Evolutionary conservation across 1,140 invertebrate species (phyloP).

Genomic region (Drosophila sturtevanti): DNA sequence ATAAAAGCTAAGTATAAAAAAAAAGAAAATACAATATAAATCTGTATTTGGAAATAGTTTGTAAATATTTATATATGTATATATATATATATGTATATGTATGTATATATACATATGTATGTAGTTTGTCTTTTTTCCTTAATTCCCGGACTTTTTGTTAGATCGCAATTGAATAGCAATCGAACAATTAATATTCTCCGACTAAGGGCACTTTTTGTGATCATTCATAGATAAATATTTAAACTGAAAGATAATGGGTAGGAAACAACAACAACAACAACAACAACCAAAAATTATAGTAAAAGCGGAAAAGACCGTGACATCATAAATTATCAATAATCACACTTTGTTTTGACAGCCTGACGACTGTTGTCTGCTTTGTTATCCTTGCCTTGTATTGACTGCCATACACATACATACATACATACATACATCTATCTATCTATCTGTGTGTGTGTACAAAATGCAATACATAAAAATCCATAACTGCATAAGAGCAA

Average conservation of each 20-base stretch:
- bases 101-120: too few relatives aligned
- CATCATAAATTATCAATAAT: slow-evolving; percentile 82
- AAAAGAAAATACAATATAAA: too few relatives aligned
- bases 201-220: not conserved
- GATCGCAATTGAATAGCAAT: slow-evolving; percentile 23
- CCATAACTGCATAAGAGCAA: slow-evolving; percentile 47
- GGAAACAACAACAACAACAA: slow-evolving; percentile 36
- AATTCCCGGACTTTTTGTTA: too few relatives aligned
- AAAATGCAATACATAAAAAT: slow-evolving; percentile 40
- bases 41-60: too few relatives aligned
- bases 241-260: not conserved
- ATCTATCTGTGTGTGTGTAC: slow-evolving; percentile 10
- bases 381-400: slow-evolving; percentile 47
- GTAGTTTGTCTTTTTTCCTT: too few relatives aligned
- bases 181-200: slow-evolving; percentile 12
- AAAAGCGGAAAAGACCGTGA: slow-evolving; percentile 69
- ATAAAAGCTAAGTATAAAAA: too few relatives aligned
- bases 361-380: slow-evolving; percentile 73
- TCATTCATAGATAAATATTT: not conserved
- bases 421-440: not conserved
- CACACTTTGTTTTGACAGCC: slow-evolving; percentile 82
- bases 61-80: too few relatives aligned
- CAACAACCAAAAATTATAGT: slow-evolving; percentile 70
- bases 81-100: too few relatives aligned
- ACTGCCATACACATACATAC: slow-evolving; percentile 15